Base-by-base conservation (phyloP, 2,113 vertebrate genomes). In the Physeter macrocephalus region DNA sequence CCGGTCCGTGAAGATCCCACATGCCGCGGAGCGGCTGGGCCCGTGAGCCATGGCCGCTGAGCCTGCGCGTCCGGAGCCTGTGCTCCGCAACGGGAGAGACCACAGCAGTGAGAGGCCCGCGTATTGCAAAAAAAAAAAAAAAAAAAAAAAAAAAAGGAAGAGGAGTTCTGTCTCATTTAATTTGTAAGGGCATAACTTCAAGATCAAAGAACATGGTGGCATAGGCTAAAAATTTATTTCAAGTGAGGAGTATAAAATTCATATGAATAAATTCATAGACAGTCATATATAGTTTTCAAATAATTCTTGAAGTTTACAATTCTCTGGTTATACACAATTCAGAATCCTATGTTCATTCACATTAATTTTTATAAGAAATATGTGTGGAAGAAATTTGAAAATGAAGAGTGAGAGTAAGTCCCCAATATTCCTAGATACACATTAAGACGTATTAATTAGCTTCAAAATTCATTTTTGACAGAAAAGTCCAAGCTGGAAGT, bases 301-400 rank as follows among this genome's bases (percentile, higher is more conserved):
- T 62, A 90, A 62, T 67, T 95, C 61, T 74, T 85, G 43, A 83
- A 64, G 25, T 69, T 81, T 92, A 23, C 61, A 46, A 13, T 88
- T 95, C 61, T 23, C 15, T 91, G 34, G 15, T 71, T 82, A 84
- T 39, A 83, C 12, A 87, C 49, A 89, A 17, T 5, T 81, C 36
- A 97, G 31, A 6, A 57, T 46, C 52, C n/a, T n/a, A 10, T 27
- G 36, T 31, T 18, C n/a, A 2, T 85, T 97, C 93, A 77, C 7
- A 92, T 94, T 83, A 93, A 82, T 92, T 89, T 23, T 92, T 77
- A 39, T 34, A n/a, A 92, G 62, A 96, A 81, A 36, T 82, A 18
- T 54, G 8, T 84, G 8, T 49, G 75, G 17, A 72, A 83, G 67
- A 85, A n/a, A n/a, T 62, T 36, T 74, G 34, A 96, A 88, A 93